phyloP scores from a whole-genome alignment of 2,797 vertebrate species.

The Harpagifer antarcticus region DNA sequence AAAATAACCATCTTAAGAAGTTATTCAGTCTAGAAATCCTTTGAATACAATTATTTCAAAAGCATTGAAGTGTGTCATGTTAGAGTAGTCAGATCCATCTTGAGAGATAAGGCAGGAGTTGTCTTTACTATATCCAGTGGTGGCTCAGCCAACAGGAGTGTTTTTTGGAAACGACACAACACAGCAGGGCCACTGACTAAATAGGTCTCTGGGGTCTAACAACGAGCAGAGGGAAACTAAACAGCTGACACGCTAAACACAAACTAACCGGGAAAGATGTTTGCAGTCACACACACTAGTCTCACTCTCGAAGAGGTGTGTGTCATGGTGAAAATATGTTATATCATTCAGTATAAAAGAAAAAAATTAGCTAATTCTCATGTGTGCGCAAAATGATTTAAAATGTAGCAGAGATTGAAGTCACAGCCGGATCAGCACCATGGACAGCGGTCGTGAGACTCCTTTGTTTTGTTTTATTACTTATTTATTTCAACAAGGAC shows the following conservation, averaged over 20 bases:
- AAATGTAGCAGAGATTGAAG: neutral
- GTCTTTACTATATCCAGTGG: constrained; percentile 10
- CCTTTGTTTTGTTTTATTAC: too few relatives aligned
- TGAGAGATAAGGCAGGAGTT: constrained; percentile 12
- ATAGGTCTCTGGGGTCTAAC: constrained; percentile 1
- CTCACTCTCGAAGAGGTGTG: neutral
- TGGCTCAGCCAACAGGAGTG: constrained; percentile 14
- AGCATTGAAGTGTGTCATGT: constrained; percentile 7
- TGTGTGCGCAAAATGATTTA: neutral
- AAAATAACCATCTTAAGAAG: constrained; percentile 26
- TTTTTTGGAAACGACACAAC: neutral
- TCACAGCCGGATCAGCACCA: constrained; percentile 56
- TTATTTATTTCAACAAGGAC: too few relatives aligned
- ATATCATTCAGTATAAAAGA: neutral
- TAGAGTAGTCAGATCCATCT: neutral
- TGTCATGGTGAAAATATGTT: neutral
- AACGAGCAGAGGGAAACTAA: constrained; percentile 17
- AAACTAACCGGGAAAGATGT: constrained; percentile 5
- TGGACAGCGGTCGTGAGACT: constrained; percentile 32
- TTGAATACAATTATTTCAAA: constrained; percentile 25
- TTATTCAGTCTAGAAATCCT: constrained; percentile 16
- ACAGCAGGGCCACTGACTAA: constrained; percentile 1
- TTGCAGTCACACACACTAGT: neutral
- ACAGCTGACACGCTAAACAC: constrained; percentile 25
- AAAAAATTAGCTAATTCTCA: constrained; percentile 22